Evolutionary conservation across 2,113 vertebrate genomes (phyloP), one percentile per base, ranked within the genome.

Genomic region (Rhadina sibilatrix): DNA sequence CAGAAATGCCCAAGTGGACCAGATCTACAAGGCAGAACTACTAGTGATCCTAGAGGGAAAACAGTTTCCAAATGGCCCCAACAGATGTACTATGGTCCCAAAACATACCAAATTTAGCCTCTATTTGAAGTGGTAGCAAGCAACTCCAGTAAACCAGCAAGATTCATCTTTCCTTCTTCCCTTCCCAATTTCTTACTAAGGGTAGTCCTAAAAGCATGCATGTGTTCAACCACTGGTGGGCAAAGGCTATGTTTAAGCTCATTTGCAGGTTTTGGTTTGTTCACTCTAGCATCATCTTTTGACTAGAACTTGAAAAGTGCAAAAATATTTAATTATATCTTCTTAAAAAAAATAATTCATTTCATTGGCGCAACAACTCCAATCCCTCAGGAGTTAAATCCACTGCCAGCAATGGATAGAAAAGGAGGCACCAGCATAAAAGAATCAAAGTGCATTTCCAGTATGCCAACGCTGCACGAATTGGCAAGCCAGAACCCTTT

Each of bases 391-490:
- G 91, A 57, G 64, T 90, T 61, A 79, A 69, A 92, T 92, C 96
- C 97, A 96, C 95, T 96, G 97, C 96, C 97, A 96, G 97, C 97
- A 97, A 97, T 8, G 94, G 97, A 94, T 3, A 95, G 76, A 65
- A 95, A 93, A 90, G 60, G 54, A 94, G 90, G 63, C 87, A 91
- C 84, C 92, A 87, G 87, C 89, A 90, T 89, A 83, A 90, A 87
- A 95, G 87, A 80, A 90, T 68, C 94, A 94, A 98, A 98, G 97
- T 98, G 97, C 97, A 95, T 97, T 97, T 97, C 90, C 93, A 96
- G 88, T 83, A 93, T 74, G 96, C 96, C 97, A 96, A 96, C 12
- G 64, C 83, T 83, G 89, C 75, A 87, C 0, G 5, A 91, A 93
- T 44, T 87, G 94, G 93, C 90, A 96, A 96, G 77, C 83, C 86